These are phyloP conservation scores for Salmo trutta DNA, from an alignment of 2,797 vertebrate genomes.

Conservation along the genomic window DNA sequence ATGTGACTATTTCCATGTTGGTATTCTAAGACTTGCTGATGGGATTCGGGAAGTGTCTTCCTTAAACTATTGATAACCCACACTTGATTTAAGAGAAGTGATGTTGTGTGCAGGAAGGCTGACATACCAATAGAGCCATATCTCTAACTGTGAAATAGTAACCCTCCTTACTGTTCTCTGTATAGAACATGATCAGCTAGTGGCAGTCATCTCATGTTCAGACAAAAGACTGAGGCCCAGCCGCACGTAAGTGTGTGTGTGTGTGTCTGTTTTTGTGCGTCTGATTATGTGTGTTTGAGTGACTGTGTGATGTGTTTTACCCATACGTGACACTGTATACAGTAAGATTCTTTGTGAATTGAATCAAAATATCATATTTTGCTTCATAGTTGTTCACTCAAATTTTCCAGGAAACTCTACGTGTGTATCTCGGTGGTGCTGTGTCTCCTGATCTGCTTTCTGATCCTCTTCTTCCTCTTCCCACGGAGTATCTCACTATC, in stretches of 20 bases:
- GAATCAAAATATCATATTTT: background rate
- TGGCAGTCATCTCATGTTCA: slow-evolving; percentile 90
- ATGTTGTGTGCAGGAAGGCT: background rate
- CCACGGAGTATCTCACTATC: slow-evolving; percentile 79
- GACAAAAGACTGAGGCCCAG: slow-evolving; percentile 86
- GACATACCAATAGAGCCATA: background rate
- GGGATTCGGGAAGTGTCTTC: background rate
- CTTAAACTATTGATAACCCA: background rate
- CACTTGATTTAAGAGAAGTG: background rate
- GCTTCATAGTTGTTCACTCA: background rate
- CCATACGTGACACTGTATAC: background rate
- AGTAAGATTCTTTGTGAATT: background rate
- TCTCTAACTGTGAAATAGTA: background rate
- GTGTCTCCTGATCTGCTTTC: slow-evolving; percentile 75
- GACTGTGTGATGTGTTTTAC: background rate
- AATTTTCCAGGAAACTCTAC: slow-evolving; percentile 81
- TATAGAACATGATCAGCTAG: slow-evolving; percentile 83
- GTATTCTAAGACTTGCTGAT: background rate
- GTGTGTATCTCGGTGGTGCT: slow-evolving; percentile 77
- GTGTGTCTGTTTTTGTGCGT: background rate
- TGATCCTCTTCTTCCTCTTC: slow-evolving; percentile 86
- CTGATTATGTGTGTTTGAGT: background rate
- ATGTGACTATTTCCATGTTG: background rate
- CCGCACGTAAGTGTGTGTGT: slow-evolving; percentile 78
- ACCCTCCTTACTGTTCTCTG: background rate